phyloP scores from a whole-genome alignment of 2,113 vertebrate genomes.

The Podocnemis expansa region DNA sequence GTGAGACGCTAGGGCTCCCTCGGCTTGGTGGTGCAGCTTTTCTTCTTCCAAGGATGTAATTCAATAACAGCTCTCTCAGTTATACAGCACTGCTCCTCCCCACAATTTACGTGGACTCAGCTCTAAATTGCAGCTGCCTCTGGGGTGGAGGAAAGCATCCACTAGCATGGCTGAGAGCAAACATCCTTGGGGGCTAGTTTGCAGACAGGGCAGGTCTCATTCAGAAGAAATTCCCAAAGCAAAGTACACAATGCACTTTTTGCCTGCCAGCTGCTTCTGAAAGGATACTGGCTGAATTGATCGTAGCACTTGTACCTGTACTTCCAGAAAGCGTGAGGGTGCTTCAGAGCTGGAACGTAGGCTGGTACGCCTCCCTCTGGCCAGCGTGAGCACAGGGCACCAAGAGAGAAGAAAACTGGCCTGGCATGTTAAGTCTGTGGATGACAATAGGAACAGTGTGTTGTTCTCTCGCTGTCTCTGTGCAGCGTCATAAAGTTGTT shows the following conservation, averaged over 20 bases:
- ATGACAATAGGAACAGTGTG: constrained; percentile 38
- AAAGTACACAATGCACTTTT: not conserved
- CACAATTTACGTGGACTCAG: not conserved
- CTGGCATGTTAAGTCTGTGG: constrained; percentile 35
- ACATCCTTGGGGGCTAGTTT: not conserved
- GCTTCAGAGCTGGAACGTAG: not conserved
- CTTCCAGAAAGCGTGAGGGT: not conserved
- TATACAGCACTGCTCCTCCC: not conserved
- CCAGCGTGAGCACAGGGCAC: not conserved
- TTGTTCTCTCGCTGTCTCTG: constrained; percentile 60
- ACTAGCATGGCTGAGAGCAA: not conserved
- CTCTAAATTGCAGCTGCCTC: rapidly evolving
- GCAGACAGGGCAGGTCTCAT: not conserved
- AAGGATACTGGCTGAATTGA: rapidly evolving
- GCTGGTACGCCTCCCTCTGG: not conserved
- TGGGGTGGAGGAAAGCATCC: rapidly evolving
- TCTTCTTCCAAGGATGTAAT: not conserved
- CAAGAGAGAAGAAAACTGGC: not conserved
- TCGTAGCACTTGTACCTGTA: not conserved
- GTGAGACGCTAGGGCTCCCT: not conserved
- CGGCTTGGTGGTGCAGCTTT: not conserved
- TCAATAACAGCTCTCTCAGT: not conserved
- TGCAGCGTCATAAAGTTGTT: constrained; percentile 38
- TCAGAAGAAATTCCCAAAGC: not conserved
- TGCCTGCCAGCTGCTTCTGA: rapidly evolving